These are phyloP conservation scores for Pelobates fuscus DNA, from an alignment of 2,113 vertebrate genomes.

Conservation along the genomic window DNA sequence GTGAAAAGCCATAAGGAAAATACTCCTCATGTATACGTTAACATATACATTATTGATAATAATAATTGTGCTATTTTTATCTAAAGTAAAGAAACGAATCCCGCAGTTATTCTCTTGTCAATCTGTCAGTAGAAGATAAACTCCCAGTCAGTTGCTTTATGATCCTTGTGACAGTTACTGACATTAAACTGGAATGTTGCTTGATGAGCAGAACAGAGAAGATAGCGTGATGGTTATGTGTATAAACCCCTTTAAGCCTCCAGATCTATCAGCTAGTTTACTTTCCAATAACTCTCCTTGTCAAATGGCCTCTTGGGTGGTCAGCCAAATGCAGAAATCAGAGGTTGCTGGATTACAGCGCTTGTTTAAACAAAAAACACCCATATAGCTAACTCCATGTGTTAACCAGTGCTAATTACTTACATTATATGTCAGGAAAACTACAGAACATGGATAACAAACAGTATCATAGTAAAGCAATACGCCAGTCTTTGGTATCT, in stretches of 20 bases:
- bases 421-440: no score
- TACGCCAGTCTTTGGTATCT: no score
- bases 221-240: constrained; percentile 30
- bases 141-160: constrained; percentile 25
- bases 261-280: constrained; percentile 24
- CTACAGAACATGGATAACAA: no score
- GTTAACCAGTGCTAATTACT: not conserved
- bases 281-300: constrained; percentile 30
- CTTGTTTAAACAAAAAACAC: constrained; percentile 1
- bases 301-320: constrained; percentile 45
- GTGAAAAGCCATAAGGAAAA: no score
- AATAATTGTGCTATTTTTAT: no score
- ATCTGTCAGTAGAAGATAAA: constrained; percentile 16
- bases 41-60: no score
- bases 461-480: no score
- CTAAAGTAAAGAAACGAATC: no score
- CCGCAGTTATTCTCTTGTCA: constrained; percentile 28
- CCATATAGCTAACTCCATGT: not conserved
- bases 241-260: constrained; percentile 22
- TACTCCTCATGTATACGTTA: no score
- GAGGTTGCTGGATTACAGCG: constrained; percentile 17
- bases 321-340: constrained; percentile 9
- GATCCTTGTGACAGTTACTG: constrained; percentile 37
- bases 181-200: constrained; percentile 23
- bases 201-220: constrained; percentile 12